These are phyloP conservation scores for Sesamia nonagrioides DNA, from an alignment of 1,140 invertebrate species.

Conservation along the genomic window DNA sequence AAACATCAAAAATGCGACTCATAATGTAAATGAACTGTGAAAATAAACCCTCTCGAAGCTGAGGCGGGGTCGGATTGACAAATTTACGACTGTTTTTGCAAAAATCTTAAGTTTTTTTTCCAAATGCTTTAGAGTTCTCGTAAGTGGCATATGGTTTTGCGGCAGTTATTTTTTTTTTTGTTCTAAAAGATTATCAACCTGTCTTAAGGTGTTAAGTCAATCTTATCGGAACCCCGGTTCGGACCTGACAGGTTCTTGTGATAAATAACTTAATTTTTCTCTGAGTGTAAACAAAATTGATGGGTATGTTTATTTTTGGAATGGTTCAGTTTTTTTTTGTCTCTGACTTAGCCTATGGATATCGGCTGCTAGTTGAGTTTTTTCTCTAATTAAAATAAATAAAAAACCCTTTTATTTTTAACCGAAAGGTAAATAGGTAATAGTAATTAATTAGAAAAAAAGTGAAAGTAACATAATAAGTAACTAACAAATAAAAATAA, in stretches of 20 bases:
- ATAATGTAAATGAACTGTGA: constrained; percentile 28
- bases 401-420: too few relatives aligned
- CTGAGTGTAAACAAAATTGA: constrained; percentile 26
- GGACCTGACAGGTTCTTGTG: constrained; percentile 39
- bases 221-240: constrained; percentile 56
- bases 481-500: too few relatives aligned
- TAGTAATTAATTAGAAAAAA: too few relatives aligned
- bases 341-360: too few relatives aligned
- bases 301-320: constrained; percentile 12
- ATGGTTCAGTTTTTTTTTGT: not conserved
- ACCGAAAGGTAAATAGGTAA: too few relatives aligned
- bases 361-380: too few relatives aligned
- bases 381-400: too few relatives aligned
- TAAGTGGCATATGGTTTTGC: constrained; percentile 62
- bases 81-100: constrained; percentile 80
- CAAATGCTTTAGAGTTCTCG: constrained; percentile 66
- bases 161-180: constrained; percentile 51
- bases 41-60: constrained; percentile 38
- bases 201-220: constrained; percentile 68
- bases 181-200: constrained; percentile 67
- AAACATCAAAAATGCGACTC: not conserved
- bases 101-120: constrained; percentile 56
- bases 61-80: constrained; percentile 70
- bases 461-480: too few relatives aligned
- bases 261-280: constrained; percentile 29